Evolutionary conservation across 2,113 vertebrate genomes (phyloP), one percentile per base, ranked within the genome.

Genomic region (Upupa epops): DNA sequence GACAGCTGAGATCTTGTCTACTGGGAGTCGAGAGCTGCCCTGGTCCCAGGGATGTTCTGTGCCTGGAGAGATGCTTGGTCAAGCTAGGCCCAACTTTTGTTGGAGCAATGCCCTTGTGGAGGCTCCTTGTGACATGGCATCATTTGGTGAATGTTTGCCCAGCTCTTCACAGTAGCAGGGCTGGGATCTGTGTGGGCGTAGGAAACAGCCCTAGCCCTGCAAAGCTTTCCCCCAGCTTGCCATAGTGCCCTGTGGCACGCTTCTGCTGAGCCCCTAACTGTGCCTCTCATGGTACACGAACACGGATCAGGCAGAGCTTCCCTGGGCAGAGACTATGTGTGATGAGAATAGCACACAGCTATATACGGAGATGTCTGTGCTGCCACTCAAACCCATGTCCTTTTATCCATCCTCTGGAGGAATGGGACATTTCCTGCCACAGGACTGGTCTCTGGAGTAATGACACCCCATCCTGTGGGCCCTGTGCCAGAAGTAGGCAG

Each of bases 251-350:
- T 42, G 49, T 1, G 3, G 16, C 31, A 16, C 1, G 0, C 1
- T 59, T 18, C 32, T 28, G 13, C 42, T 0, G 0, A 69, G 20
- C 40, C 48, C 32, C 70, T 68, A 64, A 8, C 36, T 0, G 10
- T 63, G 71, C 69, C 34, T 60, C 64, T 85, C 0, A 0, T 3
- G 34, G 16, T 54, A 36, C 4, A 0, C 0, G 1, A 66, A 29
- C 19, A 9, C 1, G 5, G 42, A 20, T 5, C 0, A 0, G 37
- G 48, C 29, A 89, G 48, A 6, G 37, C 32, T 82, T 63, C 77
- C 34, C 26, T 1, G 2, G 36, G 36, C 70, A 49, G 65, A 54
- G 70, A 22, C 19, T 37, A 40, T 0, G 1, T 40, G 60, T 19
- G 61, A 19, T 63, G 58, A 72, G 84, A 89, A 17, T 5, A 87